phyloP scores from a whole-genome alignment of 2,113 vertebrate genomes.

The Cisticola juncidis region DNA sequence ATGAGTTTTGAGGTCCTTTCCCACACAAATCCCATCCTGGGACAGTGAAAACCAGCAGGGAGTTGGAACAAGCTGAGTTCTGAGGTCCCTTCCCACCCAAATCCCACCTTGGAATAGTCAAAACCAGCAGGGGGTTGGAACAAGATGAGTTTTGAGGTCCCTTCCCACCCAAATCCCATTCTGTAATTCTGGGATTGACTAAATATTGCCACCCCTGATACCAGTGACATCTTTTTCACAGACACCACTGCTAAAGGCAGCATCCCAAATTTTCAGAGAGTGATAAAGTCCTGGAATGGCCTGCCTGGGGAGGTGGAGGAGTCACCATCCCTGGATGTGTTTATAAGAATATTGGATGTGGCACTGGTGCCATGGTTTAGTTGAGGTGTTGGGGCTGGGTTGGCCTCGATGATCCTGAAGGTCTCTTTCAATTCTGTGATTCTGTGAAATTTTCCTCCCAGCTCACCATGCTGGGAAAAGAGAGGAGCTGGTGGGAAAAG shows the following conservation, averaged over 20 bases:
- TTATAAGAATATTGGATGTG: too few species aligned
- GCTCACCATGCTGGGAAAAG: not conserved
- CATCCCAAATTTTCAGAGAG: accelerated
- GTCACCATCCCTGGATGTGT: too few species aligned
- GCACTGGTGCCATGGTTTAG: too few species aligned
- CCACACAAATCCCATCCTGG: not conserved
- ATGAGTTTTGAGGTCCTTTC: not conserved
- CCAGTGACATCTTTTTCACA: accelerated
- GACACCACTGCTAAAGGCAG: not conserved
- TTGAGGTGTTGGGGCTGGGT: too few species aligned
- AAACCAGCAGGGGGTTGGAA: not conserved
- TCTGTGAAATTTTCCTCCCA: not conserved
- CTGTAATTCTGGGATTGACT: not conserved
- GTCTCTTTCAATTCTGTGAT: too few species aligned
- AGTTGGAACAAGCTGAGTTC: not conserved
- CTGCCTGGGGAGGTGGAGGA: too few species aligned
- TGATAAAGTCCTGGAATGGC: too few species aligned
- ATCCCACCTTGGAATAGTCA: too few species aligned
- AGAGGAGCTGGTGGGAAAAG: not conserved
- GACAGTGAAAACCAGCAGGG: not conserved
- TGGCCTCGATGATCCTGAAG: too few species aligned
- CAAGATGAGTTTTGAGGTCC: not conserved
- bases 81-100: not conserved
- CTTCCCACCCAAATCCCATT: not conserved
- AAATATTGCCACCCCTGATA: not conserved